Evolutionary conservation across 1,140 invertebrate genomes (phyloP), one percentile per base, ranked within the genome.

Genomic region (Drosophila punjabiensis): DNA sequence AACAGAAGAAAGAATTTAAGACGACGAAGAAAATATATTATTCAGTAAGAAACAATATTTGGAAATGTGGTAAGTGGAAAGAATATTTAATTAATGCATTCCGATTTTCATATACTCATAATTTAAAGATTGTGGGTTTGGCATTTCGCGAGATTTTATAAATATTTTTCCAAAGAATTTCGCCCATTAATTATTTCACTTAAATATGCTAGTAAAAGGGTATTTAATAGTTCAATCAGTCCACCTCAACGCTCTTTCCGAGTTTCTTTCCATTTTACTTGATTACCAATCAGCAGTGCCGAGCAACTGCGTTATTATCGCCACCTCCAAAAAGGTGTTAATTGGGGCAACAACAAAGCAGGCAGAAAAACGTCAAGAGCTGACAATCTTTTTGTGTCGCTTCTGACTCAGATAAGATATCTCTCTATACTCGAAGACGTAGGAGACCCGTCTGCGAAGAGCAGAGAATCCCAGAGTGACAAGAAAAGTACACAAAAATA

Each of bases 271-370:
- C 41, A 24, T 62, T 71, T 45, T 61, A 35, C 39, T 73, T 79
- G 76, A 79, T 79, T 79, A 79, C 77, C 68, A 69, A 75, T 65
- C 79, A 85, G 59, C 75, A 56, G 33, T 56, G 53, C 71, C 58
- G 64, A 66, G 69, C 74, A 63, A 76, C 76, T 79, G 84, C 74
- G 78, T 89, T 76, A 89, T 88, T 88, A 88, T 88, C 84, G 77
- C 85, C 76, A 65, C 50, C 59, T 56, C 65, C 85, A 61, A 79
- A 79, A 86, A 88, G 85, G 85, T 88, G 85, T 85, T 88, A 88
- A 88, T 88, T 74, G 79, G 75, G 52, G 67, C 84, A 79, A 71
- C 81, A 87, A 87, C 83, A 66, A 64, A 35, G 43, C 39, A 32
- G 58, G n/a, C 52, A 53, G 43, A 32, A 55, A 73, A 50, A 35